Evolutionary conservation across 2,113 vertebrate genomes (phyloP).

Genomic region (Grammomys surdaster): DNA sequence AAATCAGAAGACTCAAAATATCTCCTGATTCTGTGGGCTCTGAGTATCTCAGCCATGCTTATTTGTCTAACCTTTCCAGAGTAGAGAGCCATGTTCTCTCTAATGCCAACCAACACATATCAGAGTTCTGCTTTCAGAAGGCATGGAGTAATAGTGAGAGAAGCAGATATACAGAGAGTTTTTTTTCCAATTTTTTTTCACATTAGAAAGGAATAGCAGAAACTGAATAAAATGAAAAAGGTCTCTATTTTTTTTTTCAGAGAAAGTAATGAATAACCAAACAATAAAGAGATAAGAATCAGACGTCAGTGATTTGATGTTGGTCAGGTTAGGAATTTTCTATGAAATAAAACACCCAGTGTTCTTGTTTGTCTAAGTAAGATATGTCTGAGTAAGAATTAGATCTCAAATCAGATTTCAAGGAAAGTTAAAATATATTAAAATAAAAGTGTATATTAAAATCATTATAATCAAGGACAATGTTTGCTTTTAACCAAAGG

Average conservation of each 20-base stretch:
- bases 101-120: constrained; percentile 18
- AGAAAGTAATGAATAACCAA: constrained; percentile 22
- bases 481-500: constrained; percentile 48
- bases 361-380: neutral
- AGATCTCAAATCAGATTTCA: constrained; percentile 34
- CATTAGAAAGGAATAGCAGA: neutral
- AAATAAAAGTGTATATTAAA: constrained; percentile 48
- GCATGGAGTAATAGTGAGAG: neutral
- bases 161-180: neutral
- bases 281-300: neutral
- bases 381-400: constrained; percentile 29
- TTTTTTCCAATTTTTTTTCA: too few relatives aligned
- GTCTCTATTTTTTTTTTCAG: neutral
- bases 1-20: neutral
- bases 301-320: neutral
- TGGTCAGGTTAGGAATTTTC: constrained; percentile 8
- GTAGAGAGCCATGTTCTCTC: constrained; percentile 27
- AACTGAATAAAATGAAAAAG: neutral
- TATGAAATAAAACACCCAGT: neutral
- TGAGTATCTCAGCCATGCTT: neutral
- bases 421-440: constrained; percentile 28
- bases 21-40: neutral
- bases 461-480: constrained; percentile 45
- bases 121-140: constrained; percentile 46
- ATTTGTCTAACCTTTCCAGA: constrained; percentile 45